Evolutionary conservation across 1,140 invertebrate genomes (phyloP).

Genomic region (Solenopsis invicta): DNA sequence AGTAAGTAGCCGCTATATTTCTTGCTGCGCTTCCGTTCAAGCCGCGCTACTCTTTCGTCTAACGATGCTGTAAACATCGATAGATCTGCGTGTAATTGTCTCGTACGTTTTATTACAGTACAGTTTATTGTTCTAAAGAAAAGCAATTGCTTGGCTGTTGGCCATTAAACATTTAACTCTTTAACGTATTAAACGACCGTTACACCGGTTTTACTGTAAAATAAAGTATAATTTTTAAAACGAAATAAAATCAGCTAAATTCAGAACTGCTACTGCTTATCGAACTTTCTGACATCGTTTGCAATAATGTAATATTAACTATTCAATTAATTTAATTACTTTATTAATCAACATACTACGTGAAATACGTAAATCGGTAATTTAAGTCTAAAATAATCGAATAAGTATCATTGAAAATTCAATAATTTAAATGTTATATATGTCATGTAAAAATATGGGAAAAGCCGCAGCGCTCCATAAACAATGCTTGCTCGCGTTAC

Average conservation of each 20-base stretch:
- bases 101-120: slow-evolving; percentile 4
- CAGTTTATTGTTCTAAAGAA: not conserved
- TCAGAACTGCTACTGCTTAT: not conserved
- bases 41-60: slow-evolving; percentile 28
- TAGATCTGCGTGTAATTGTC: slow-evolving; percentile 58
- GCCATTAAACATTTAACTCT: slow-evolving; percentile 4
- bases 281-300: not conserved
- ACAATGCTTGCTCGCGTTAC: not conserved
- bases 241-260: not conserved
- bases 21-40: slow-evolving; percentile 25
- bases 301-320: not conserved
- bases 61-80: slow-evolving; percentile 49
- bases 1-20: slow-evolving; percentile 35
- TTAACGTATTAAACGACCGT: not conserved
- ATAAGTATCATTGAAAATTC: not conserved
- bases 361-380: not conserved
- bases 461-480: not conserved
- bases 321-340: too few species aligned
- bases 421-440: not conserved
- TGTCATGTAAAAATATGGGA: not conserved
- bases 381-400: slow-evolving; percentile 20
- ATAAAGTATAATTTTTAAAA: not conserved
- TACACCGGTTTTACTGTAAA: not conserved
- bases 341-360: not conserved
- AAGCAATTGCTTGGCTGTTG: not conserved